These are phyloP conservation scores for Phrynocephalus forsythii DNA, from an alignment of 2,797 vertebrate genomes.

Conservation along the genomic window DNA sequence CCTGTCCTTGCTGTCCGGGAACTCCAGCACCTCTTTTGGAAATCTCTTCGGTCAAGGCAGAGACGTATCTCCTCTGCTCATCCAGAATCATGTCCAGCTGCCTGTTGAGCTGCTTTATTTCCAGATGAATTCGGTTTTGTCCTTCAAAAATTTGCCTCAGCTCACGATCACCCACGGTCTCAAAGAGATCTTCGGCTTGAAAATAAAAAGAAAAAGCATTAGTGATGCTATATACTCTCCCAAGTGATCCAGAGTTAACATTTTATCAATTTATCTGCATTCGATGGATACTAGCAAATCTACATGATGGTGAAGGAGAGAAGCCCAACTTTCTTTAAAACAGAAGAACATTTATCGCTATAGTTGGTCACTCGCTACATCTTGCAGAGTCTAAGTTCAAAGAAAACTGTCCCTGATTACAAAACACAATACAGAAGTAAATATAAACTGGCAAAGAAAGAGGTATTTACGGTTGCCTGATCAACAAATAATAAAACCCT, in stretches of 20 bases:
- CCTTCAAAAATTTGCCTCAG: constrained; percentile 97
- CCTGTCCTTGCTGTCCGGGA: constrained; percentile 83
- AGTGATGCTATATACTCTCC: not conserved
- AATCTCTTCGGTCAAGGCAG: constrained; percentile 88
- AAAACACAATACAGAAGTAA: not conserved
- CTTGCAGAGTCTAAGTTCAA: not conserved
- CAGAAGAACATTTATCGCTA: not conserved
- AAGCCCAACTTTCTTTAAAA: not conserved
- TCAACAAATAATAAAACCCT: not conserved
- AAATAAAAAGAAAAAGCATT: constrained; percentile 15
- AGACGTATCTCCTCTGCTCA: constrained; percentile 93
- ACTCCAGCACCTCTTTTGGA: constrained; percentile 78
- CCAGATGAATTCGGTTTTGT: constrained; percentile 95
- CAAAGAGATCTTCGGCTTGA: constrained; percentile 90
- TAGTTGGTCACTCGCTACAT: not conserved
- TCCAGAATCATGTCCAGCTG: constrained; percentile 96
- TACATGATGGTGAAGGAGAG: not conserved
- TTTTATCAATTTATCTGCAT: not conserved
- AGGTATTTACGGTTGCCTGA: not conserved
- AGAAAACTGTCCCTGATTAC: not conserved
- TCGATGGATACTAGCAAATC: too few relatives aligned
- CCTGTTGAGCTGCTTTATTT: constrained; percentile 95
- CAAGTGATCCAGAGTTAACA: not conserved
- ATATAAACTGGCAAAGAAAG: not conserved
- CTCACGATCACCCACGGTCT: constrained; percentile 90